phyloP scores from a whole-genome alignment of 2,888 invertebrate species.

The Bimastos eiseni region DNA sequence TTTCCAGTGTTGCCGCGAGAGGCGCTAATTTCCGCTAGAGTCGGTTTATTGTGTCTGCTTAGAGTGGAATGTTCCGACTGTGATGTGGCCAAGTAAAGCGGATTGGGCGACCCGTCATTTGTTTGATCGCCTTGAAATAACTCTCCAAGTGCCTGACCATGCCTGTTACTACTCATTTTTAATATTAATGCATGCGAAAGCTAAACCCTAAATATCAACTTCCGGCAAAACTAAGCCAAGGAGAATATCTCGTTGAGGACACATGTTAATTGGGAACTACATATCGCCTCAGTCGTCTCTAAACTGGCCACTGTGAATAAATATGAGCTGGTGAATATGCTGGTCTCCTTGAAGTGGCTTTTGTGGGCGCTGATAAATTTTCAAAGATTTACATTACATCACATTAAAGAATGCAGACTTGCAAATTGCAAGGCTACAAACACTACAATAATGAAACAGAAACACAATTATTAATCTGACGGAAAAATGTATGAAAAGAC shows the following conservation, averaged over 20 bases:
- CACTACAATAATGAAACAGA: too few relatives aligned
- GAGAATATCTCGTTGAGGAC: not conserved
- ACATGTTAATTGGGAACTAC: not conserved
- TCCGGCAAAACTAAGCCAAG: not conserved
- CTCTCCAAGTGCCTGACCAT: not conserved
- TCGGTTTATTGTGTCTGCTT: not conserved
- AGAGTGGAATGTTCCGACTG: slow-evolving; percentile 20
- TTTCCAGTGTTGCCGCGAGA: not conserved
- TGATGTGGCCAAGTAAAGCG: not conserved
- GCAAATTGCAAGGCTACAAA: too few relatives aligned
- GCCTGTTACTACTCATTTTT: not conserved
- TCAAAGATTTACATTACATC: too few relatives aligned
- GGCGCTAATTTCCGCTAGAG: not conserved
- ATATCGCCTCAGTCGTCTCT: too few relatives aligned
- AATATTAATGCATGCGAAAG: not conserved
- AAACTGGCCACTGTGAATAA: too few relatives aligned
- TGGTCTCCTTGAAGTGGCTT: too few relatives aligned
- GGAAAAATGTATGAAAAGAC: too few relatives aligned
- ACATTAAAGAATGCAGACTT: too few relatives aligned
- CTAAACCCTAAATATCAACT: not conserved
- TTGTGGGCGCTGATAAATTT: too few relatives aligned
- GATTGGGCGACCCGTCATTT: slow-evolving; percentile 13
- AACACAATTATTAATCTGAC: too few relatives aligned
- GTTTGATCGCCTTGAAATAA: not conserved
- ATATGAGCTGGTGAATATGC: too few relatives aligned